Evolutionary conservation across 2,888 invertebrate genomes (phyloP).

Genomic region (Agrochola litura): DNA sequence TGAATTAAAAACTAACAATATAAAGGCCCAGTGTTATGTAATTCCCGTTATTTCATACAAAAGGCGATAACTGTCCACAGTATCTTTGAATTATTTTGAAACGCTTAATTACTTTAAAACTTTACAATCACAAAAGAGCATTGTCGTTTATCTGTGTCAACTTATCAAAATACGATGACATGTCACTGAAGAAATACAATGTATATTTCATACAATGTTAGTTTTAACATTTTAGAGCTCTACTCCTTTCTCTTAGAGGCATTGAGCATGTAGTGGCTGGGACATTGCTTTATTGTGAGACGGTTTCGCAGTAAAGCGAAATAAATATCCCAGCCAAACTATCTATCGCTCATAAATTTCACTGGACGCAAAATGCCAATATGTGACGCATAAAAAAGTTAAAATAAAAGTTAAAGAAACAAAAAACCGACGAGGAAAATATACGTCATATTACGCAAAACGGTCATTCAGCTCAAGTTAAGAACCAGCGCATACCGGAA

Average conservation of each 20-base stretch:
- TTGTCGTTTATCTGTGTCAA: background rate
- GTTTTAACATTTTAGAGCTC: background rate
- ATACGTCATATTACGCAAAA: conserved; percentile 1
- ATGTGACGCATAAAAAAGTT: background rate
- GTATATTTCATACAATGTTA: background rate
- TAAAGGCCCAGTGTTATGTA: too few species aligned
- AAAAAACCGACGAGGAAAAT: background rate
- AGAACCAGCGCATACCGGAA: background rate
- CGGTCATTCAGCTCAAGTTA: background rate
- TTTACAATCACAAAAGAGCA: conserved; percentile 2
- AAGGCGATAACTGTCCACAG: background rate
- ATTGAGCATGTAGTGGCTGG: background rate
- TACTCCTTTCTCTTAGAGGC: background rate
- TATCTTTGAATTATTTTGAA: background rate
- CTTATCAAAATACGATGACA: background rate
- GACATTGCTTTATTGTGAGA: too few species aligned
- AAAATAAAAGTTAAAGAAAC: background rate
- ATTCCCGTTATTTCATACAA: background rate
- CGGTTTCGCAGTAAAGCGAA: background rate
- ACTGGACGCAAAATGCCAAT: background rate
- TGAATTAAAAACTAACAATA: too few species aligned
- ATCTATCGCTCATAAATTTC: conserved; percentile 1
- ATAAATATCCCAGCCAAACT: background rate
- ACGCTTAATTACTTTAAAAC: background rate
- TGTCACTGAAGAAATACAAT: background rate